Evolutionary conservation across 2,888 invertebrate species (phyloP).

Genomic region (Automeris io): DNA sequence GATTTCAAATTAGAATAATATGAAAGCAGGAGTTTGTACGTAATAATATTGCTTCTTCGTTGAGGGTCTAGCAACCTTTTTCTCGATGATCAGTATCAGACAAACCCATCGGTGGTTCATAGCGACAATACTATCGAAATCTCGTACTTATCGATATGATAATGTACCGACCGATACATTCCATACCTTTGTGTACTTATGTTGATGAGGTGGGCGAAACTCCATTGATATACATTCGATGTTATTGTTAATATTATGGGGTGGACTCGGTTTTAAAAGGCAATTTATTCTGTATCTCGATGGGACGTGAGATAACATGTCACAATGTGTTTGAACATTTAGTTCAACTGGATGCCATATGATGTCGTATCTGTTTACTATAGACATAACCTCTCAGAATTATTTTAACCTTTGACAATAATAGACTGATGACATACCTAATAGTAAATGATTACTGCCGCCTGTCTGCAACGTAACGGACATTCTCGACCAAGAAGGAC

Average conservation of each 20-base stretch:
- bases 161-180: conserved; percentile 53
- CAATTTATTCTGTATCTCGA: conserved; percentile 59
- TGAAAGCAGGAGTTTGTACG: conserved; percentile 13
- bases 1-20: conserved; percentile 26
- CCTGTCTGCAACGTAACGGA: too few species aligned
- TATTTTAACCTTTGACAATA: too few species aligned
- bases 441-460: too few species aligned
- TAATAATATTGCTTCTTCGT: conserved; percentile 28
- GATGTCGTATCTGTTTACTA: conserved; percentile 28
- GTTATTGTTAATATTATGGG: conserved; percentile 65
- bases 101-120: conserved; percentile 53
- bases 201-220: conserved; percentile 74
- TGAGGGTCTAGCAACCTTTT: conserved; percentile 58
- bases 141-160: conserved; percentile 58
- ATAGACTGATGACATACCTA: too few species aligned
- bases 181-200: conserved; percentile 66
- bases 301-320: conserved; percentile 58
- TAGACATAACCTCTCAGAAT: conserved; percentile 22
- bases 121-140: conserved; percentile 59
- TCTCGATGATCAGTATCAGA: conserved; percentile 59
- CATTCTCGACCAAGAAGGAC: too few species aligned
- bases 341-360: conserved; percentile 24
- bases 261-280: conserved; percentile 62
- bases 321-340: conserved; percentile 32
- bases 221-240: conserved; percentile 65